A percentile compares a stretch with the other conserved stretches of the same genome.
Conservation (phyloP, 2,888 invertebrate species). For the Oxytorus armatus region DNA sequence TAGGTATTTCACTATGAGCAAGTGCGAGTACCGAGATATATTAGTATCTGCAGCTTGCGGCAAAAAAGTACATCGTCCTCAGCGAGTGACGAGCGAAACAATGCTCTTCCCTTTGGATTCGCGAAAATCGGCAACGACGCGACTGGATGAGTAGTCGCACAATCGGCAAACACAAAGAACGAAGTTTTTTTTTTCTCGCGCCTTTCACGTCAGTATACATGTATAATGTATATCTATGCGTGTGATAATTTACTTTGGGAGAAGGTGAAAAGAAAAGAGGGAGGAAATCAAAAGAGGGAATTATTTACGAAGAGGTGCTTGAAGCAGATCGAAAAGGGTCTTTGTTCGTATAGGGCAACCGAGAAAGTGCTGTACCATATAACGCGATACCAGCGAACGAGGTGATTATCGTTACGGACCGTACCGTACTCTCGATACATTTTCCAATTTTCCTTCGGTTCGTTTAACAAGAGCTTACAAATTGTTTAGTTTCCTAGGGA, state of each 20-base stretch:
- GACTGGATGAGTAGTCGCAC: slow-evolving; percentile 61
- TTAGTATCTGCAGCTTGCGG: slow-evolving; percentile 37
- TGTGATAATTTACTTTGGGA: slow-evolving; percentile 30
- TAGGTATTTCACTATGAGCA: not conserved
- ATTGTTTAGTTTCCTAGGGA: slow-evolving; percentile 6
- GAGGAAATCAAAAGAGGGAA: not conserved
- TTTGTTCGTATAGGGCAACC: slow-evolving; percentile 11
- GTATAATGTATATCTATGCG: too few species aligned
- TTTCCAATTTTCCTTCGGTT: slow-evolving; percentile 24
- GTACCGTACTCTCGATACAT: slow-evolving; percentile 8
- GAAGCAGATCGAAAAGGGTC: slow-evolving; percentile 20
- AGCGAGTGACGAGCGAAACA: slow-evolving; percentile 65
- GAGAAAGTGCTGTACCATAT: slow-evolving; percentile 2
- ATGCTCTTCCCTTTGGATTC: slow-evolving; percentile 61
- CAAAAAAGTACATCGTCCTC: slow-evolving; percentile 23
- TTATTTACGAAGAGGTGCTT: not conserved
- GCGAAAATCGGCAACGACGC: slow-evolving; percentile 60
- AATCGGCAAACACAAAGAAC: slow-evolving; percentile 50
- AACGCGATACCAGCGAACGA: slow-evolving; percentile 16
- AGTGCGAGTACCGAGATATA: slow-evolving; percentile 22
- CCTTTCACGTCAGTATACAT: not conserved
- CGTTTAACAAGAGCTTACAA: slow-evolving; percentile 9
- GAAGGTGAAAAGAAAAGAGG: not conserved
- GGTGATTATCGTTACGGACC: slow-evolving; percentile 47
- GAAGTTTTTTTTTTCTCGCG: slow-evolving; percentile 21